A percentile compares a stretch with the other conserved stretches of the same genome.
Evolutionary conservation across 2,113 vertebrate genomes (phyloP).

Genomic region (Bolborhynchus lineola): DNA sequence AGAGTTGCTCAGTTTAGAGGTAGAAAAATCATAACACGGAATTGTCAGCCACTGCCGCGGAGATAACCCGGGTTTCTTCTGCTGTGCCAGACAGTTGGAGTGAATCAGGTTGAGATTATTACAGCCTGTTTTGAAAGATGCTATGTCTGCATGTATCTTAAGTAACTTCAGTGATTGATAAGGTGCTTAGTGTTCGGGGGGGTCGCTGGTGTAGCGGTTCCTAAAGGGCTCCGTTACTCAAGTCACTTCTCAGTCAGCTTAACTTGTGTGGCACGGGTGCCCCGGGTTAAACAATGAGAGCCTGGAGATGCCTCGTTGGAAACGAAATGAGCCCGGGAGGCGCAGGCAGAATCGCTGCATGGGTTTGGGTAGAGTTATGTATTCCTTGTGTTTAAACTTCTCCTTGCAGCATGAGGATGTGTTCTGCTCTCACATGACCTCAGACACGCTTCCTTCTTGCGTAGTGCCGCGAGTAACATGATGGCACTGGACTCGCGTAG

Average conservation of each 20-base stretch:
- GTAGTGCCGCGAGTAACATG: not conserved
- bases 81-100: not conserved
- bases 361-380: not conserved
- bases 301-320: too few species aligned
- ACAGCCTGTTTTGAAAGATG: not conserved
- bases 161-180: not conserved
- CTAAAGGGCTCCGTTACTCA: not conserved
- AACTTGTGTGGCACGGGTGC: fast-evolving
- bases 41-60: not conserved
- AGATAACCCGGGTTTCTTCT: not conserved
- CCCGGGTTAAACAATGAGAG: not conserved
- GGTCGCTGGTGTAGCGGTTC: not conserved
- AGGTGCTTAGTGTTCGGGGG: not conserved
- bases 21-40: not conserved
- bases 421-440: constrained; percentile 46
- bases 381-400: not conserved
- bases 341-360: fast-evolving
- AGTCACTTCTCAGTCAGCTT: not conserved
- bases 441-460: constrained; percentile 3
- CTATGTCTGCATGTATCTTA: not conserved
- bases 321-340: not conserved
- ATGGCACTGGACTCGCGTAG: not conserved
- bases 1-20: not conserved
- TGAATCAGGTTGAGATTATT: not conserved
- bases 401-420: not conserved